Evolutionary conservation across 1,140 invertebrate genomes (phyloP).

Genomic region (Cyclina sinensis): DNA sequence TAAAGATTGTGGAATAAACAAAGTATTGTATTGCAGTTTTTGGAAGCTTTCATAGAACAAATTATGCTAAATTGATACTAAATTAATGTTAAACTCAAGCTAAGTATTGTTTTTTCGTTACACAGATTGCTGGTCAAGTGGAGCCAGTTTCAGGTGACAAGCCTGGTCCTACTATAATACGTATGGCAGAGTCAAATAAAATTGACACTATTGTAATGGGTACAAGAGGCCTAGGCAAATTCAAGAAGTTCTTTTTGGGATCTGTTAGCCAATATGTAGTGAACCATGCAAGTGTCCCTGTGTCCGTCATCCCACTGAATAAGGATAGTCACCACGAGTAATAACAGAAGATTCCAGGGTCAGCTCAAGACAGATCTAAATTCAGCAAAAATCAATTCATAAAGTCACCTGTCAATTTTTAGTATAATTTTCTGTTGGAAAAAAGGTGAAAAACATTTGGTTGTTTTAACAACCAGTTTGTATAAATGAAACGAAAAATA

Average conservation of each 20-base stretch:
- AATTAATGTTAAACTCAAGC: no score
- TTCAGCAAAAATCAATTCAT: neutral
- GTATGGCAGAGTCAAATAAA: neutral
- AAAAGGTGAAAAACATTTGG: neutral
- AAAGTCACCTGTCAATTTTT: neutral
- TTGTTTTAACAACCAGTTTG: neutral
- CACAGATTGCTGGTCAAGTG: constrained; percentile 48
- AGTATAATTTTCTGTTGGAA: neutral
- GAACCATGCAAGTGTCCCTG: constrained; percentile 63
- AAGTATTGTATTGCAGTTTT: no score
- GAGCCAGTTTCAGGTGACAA: neutral
- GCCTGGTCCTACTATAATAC: neutral
- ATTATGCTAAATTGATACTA: no score
- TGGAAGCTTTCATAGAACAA: no score
- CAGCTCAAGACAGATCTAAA: neutral
- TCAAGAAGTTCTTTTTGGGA: constrained; percentile 66
- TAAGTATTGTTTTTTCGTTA: no score
- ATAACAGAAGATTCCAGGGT: neutral
- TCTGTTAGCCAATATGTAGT: constrained; percentile 71
- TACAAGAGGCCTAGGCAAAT: constrained; percentile 59
- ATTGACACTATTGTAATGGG: constrained; percentile 63
- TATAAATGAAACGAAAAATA: no score
- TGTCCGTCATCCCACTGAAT: constrained; percentile 52
- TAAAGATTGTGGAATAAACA: no score
- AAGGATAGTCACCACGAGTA: neutral